These are phyloP conservation scores for Neostethus bicornis DNA, from an alignment of 2,797 vertebrate species.

Conservation along the genomic window DNA sequence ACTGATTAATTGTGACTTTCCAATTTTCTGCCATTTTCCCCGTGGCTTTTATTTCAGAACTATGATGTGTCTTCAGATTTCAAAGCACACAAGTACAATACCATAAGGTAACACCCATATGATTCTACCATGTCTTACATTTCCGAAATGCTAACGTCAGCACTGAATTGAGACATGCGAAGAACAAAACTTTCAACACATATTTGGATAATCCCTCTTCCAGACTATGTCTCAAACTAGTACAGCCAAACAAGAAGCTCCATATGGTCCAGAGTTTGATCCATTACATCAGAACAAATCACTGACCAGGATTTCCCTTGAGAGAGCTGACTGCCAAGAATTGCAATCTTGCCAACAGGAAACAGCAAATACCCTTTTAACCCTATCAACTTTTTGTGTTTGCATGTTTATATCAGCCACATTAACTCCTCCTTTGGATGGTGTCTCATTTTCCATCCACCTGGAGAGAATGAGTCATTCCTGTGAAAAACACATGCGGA, in stretches of 20 bases:
- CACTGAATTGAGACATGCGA: constrained; percentile 40
- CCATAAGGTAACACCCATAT: constrained; percentile 35
- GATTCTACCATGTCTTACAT: constrained; percentile 44
- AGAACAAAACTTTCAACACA: constrained; percentile 23
- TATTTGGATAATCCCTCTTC: constrained; percentile 37
- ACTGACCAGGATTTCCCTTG: constrained; percentile 30
- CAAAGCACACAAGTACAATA: constrained; percentile 26
- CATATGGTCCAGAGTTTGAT: constrained; percentile 32
- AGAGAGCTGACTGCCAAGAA: constrained; percentile 46
- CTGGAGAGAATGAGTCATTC: constrained; percentile 70
- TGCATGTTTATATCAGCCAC: constrained; percentile 9
- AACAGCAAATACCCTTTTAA: constrained; percentile 56
- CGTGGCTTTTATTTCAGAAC: constrained; percentile 32
- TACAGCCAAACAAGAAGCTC: constrained; percentile 13
- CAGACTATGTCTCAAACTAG: constrained; percentile 27
- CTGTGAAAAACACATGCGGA: constrained; percentile 41
- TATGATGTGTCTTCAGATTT: constrained; percentile 38
- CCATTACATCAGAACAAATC: constrained; percentile 42
- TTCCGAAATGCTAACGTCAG: constrained; percentile 54
- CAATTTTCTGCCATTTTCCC: neutral
- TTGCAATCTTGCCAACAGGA: constrained; percentile 57
- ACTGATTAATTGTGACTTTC: neutral
- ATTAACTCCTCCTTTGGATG: constrained; percentile 5
- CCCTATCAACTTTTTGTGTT: constrained; percentile 40
- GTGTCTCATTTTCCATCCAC: constrained; percentile 30